Base-by-base conservation (phyloP, 2,888 invertebrate genomes). In the Pyrrhosoma nymphula region DNA sequence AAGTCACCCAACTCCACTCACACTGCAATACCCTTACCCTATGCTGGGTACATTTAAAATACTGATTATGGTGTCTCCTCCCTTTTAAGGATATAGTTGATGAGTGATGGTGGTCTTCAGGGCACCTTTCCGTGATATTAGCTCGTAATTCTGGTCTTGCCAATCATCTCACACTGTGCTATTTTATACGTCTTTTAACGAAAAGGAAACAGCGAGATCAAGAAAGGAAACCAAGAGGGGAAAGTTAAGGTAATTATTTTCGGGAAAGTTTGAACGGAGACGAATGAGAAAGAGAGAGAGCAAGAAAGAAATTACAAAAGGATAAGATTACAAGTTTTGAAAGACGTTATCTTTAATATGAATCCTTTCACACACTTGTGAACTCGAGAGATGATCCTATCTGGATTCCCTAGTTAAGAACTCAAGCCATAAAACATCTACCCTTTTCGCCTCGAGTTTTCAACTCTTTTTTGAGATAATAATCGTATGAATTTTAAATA, bases 381-480 rank as follows among this genome's bases (percentile, higher is more conserved):
- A 69, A 69, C 69, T 47, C 93, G 93, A 39, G 47, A 60, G 47
- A 39, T n/a, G 93, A 93, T 93, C 93, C 69, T 93, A 93, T 93
- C 93, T 93, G n/a, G 23, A 93, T 93, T 47, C 69, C 55, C 47
- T 93, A 93, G 93, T 93, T 93, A 93, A 93, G 93, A 93, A 93
- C 93, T 93, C 93, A 47, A 47, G 63, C 93, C 93, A 93, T 93
- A 93, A 93, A 93, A 93, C 93, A 93, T 93, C 93, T 47, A n/a
- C 26, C 93, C 69, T 75, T 56, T 93, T 93, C 93, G 69, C 39
- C 75, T 55, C 69, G 35, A 69, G 69, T 93, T 93, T 93, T 93
- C 93, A 93, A 69, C 93, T 93, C 93, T 93, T 93, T 47, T 93
- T 93, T n/a, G 56, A 93, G 93, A 93, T 93, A 93, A 75, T 14